These are phyloP conservation scores for Episyrphus balteatus DNA, from an alignment of 1,140 invertebrate genomes.

Conservation along the genomic window DNA sequence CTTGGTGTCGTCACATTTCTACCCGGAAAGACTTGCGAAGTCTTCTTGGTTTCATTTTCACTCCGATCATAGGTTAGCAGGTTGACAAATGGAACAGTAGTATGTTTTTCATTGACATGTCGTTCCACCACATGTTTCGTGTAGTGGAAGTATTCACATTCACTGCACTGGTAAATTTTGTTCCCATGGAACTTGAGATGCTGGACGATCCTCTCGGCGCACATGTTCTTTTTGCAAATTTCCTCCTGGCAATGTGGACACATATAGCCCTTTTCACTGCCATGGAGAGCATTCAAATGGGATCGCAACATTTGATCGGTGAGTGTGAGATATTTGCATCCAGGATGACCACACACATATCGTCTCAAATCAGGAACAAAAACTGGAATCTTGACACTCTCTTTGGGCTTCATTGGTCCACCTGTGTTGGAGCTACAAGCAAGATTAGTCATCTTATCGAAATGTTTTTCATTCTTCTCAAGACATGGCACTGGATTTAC, in stretches of 20 bases:
- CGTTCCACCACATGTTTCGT: conserved; percentile 50
- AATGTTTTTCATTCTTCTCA: conserved; percentile 65
- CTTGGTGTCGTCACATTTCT: background rate
- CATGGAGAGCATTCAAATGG: conserved; percentile 61
- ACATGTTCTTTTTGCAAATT: conserved; percentile 27
- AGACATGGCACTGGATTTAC: conserved; percentile 71
- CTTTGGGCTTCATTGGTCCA: background rate
- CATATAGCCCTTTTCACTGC: conserved; percentile 45
- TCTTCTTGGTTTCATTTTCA: conserved; percentile 2
- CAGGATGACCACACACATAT: conserved; percentile 55
- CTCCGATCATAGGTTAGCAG: conserved; percentile 13
- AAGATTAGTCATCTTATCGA: conserved; percentile 74
- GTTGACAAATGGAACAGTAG: conserved; percentile 46
- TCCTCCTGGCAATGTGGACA: conserved; percentile 56
- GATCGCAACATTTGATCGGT: conserved; percentile 58
- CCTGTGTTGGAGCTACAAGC: conserved; percentile 51
- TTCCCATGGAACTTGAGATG: conserved; percentile 67
- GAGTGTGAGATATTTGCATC: conserved; percentile 59
- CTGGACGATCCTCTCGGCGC: conserved; percentile 46
- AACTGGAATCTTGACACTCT: conserved; percentile 12
- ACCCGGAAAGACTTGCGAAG: background rate
- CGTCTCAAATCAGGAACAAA: conserved; percentile 53
- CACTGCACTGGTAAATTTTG: conserved; percentile 55
- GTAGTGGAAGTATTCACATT: conserved; percentile 53
- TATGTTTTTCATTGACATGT: conserved; percentile 53